A percentile compares a stretch with the other conserved stretches of the same genome.
Conservation (phyloP, 64 coral and sea anemone species). For the Platygyra sinensis region DNA sequence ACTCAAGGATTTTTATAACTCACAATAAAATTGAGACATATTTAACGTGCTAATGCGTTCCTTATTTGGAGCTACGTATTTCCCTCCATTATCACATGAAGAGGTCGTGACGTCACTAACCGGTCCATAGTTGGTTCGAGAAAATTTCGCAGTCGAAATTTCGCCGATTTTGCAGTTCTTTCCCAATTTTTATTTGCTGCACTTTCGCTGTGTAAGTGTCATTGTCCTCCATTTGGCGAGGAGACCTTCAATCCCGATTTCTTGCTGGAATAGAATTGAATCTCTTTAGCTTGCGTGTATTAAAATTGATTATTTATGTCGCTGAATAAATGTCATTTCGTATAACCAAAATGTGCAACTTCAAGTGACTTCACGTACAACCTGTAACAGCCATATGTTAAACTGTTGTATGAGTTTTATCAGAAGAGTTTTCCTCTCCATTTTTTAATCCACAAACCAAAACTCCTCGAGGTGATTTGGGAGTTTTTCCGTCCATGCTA, state of each 20-base stretch:
- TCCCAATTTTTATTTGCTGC: no score
- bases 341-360: background rate
- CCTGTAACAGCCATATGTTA: no score
- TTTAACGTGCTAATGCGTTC: no score
- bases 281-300: background rate
- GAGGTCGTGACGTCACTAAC: no score
- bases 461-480: conserved; percentile 25
- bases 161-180: no score
- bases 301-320: background rate
- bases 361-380: no score
- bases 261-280: background rate
- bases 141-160: no score
- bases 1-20: no score
- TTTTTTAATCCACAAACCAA: conserved; percentile 65
- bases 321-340: background rate
- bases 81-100: no score
- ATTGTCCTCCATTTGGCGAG: background rate
- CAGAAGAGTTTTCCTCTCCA: conserved; percentile 37
- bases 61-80: no score
- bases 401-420: conserved; percentile 36
- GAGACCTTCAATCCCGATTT: background rate
- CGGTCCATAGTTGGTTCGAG: no score
- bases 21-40: no score
- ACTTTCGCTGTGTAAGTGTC: background rate
- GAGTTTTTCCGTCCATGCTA: conserved; percentile 10